These are phyloP conservation scores for Acronicta psi DNA, from an alignment of 2,888 invertebrate genomes.

Conservation along the genomic window DNA sequence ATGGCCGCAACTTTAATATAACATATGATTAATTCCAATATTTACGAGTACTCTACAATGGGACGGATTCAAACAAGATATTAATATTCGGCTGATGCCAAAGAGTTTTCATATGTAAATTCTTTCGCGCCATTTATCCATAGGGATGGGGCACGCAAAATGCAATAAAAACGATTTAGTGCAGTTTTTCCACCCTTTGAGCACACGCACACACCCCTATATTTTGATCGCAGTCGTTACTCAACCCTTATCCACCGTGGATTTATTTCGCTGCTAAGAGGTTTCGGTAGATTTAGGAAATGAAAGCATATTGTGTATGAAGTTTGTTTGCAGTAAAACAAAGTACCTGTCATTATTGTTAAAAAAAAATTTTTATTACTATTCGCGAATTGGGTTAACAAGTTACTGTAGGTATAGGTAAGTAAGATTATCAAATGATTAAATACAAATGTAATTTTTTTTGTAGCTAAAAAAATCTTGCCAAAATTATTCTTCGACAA, in stretches of 20 bases:
- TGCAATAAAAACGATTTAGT: constrained; percentile 85
- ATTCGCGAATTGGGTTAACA: no score
- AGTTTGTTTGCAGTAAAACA: constrained; percentile 5
- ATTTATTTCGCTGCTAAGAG: constrained; percentile 38
- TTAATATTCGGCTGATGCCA: constrained; percentile 52
- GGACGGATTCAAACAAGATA: constrained; percentile 26
- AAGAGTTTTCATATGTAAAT: constrained; percentile 78
- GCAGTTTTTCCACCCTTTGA: constrained; percentile 77
- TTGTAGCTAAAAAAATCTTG: no score
- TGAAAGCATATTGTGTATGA: background rate
- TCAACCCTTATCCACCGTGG: constrained; percentile 54
- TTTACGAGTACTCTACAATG: background rate
- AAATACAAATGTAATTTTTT: no score
- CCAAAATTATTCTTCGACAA: no score
- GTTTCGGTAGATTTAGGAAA: constrained; percentile 14
- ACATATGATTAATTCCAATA: constrained; percentile 1
- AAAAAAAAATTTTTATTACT: no score
- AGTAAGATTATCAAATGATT: no score
- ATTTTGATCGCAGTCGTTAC: constrained; percentile 68
- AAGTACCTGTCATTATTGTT: constrained; percentile 2
- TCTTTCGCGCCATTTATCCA: constrained; percentile 70
- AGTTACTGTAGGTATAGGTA: no score
- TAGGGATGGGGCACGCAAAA: constrained; percentile 64
- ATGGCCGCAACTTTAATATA: constrained; percentile 10
- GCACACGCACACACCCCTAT: constrained; percentile 58